These are phyloP conservation scores for Dryas iulia DNA, from an alignment of 1,140 invertebrate genomes.

Conservation along the genomic window DNA sequence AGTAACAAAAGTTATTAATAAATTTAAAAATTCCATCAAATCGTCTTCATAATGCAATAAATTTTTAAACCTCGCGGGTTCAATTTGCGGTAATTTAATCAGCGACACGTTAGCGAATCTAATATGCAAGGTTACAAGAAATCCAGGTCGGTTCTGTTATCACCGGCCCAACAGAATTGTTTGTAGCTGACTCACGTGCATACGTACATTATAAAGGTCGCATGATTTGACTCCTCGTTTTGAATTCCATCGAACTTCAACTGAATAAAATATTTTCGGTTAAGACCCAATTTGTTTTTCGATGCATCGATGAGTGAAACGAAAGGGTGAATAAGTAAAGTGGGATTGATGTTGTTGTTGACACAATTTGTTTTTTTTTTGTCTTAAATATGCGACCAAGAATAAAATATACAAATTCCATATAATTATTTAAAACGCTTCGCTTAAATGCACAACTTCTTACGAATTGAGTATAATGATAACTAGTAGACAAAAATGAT, in stretches of 20 bases:
- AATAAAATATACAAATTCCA: too few species aligned
- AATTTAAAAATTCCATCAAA: not conserved
- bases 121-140: constrained; percentile 17
- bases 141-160: constrained; percentile 58
- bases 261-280: constrained; percentile 19
- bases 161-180: constrained; percentile 32
- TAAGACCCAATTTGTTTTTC: not conserved
- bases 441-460: too few species aligned
- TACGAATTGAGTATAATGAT: too few species aligned
- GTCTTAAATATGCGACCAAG: too few species aligned
- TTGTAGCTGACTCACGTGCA: constrained; percentile 37
- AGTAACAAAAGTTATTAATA: too few species aligned
- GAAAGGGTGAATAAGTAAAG: too few species aligned
- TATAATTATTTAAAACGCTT: too few species aligned
- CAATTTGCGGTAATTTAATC: not conserved
- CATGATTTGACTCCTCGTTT: constrained; percentile 1
- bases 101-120: constrained; percentile 13
- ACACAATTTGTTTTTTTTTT: too few species aligned
- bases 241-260: not conserved
- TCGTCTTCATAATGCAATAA: not conserved
- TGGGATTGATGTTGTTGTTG: too few species aligned
- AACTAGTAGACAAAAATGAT: too few species aligned
- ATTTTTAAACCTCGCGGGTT: not conserved
- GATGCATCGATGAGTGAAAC: not conserved
- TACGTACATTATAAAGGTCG: constrained; percentile 7